Evolutionary conservation across 92 coral and sea anemone genomes (phyloP).

Genomic region (Nematostella vectensis): DNA sequence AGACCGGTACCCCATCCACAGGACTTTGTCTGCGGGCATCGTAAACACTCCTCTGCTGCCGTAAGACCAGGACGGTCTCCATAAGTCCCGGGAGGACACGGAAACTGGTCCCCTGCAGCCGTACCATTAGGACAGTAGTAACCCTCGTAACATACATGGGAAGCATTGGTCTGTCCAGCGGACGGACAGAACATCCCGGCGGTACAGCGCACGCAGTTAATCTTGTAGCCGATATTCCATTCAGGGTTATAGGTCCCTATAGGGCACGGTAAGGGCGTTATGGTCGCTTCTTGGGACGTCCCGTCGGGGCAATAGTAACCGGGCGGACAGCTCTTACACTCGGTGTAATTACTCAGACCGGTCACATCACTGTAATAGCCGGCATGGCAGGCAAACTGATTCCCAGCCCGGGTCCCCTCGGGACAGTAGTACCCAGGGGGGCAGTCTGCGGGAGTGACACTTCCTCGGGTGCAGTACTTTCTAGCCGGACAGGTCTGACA

Average conservation of each 20-base stretch:
- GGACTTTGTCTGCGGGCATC: slow-evolving; percentile 81
- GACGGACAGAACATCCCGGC: slow-evolving; percentile 89
- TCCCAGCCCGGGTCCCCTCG: slow-evolving; percentile 74
- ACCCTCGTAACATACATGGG: slow-evolving; percentile 83
- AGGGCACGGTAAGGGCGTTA: slow-evolving; percentile 82
- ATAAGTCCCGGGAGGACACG: slow-evolving; percentile 92
- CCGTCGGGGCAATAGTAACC: slow-evolving; percentile 98
- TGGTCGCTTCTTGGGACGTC: slow-evolving; percentile 72
- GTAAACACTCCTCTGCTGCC: slow-evolving; percentile 76
- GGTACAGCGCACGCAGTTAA: slow-evolving; percentile 91
- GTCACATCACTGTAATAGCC: slow-evolving; percentile 74
- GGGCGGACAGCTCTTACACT: slow-evolving; percentile 78
- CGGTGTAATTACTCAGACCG: slow-evolving; percentile 72
- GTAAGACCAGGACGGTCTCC: slow-evolving; percentile 87
- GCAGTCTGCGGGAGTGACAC: slow-evolving; percentile 50
- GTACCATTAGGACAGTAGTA: slow-evolving; percentile 98
- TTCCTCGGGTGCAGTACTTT: slow-evolving; percentile 75
- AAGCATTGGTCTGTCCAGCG: slow-evolving; percentile 83
- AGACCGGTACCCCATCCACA: slow-evolving; percentile 97
- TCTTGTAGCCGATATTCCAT: slow-evolving; percentile 64
- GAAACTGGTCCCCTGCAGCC: slow-evolving; percentile 85
- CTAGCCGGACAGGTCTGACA: slow-evolving; percentile 82
- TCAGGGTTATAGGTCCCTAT: slow-evolving; percentile 93
- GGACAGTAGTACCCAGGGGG: slow-evolving; percentile 97
- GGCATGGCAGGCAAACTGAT: slow-evolving; percentile 85